Base-by-base conservation (phyloP, 2,113 vertebrate species). In the Scophthalmus maximus region DNA sequence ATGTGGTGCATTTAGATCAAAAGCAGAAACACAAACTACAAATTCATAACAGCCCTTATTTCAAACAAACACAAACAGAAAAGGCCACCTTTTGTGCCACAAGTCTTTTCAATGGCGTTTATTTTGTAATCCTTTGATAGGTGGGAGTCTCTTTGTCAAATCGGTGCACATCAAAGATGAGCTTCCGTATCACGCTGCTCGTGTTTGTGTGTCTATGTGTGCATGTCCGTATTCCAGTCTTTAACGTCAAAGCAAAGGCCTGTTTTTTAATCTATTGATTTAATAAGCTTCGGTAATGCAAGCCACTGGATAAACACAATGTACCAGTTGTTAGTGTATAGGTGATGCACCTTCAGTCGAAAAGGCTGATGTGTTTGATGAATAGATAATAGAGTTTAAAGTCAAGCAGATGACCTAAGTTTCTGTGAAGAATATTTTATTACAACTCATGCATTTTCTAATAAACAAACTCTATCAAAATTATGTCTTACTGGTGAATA, bases 121-220 rank as follows among this genome's bases (percentile, higher is more conserved):
- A 76, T 90, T n/a, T 85, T 91, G 84, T 85, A 84, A 87, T 83
- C 85, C 75, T 87, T 78, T 85, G 79, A 90, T 79, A 71, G 78
- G 75, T 64, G 81, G 83, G 81, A 82, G 84, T 82, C 72, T 72
- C 81, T 89, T 85, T 89, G 79, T 91, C 76, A 77, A n/a, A 76
- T 86, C 30, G 77, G 49, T 62, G 77, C 42, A 70, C 86, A 89
- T 91, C 82, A 91, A 91, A 93, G 79, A 71, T 32, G 42, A 78
- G 65, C 77, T 75, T 82, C 82, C 86, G 70, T 80, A 72, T 63
- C 86, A 83, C 60, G 87, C 87, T 81, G 86, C 55, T 87, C 57
- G 72, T 82, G 78, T 86, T 82, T 84, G 71, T 79, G 67, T 82
- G 73, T 71, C 22, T 73, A 76, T 36, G 84, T 23, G 55, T 68